Conservation (phyloP, 2,888 invertebrate species). For the Sialis fuliginosa region DNA sequence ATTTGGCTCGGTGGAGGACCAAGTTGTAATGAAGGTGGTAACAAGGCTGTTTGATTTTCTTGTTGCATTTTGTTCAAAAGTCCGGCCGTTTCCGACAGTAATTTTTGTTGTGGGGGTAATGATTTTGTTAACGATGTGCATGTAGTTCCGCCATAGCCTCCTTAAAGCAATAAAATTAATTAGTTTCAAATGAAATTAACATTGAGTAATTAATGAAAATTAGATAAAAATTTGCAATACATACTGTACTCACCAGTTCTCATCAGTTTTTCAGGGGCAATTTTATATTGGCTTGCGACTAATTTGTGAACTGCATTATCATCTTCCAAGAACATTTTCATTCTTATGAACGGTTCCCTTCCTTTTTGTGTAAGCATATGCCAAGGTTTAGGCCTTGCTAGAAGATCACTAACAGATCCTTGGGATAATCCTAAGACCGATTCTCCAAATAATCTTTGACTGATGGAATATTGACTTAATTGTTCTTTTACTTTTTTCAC, state of each 20-base stretch:
- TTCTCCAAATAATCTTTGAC: constrained; percentile 95
- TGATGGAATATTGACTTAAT: constrained; percentile 88
- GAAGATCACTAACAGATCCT: constrained; percentile 91
- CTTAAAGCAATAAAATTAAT: constrained; percentile 9
- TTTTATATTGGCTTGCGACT: constrained; percentile 94
- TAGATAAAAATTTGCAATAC: constrained; percentile 29
- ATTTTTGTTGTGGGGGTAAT: constrained; percentile 61
- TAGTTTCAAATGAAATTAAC: constrained; percentile 4
- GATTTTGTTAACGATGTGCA: constrained; percentile 37
- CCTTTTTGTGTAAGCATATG: constrained; percentile 97
- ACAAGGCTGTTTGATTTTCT: constrained; percentile 36
- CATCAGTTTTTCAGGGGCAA: constrained; percentile 94
- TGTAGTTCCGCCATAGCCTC: constrained; percentile 23
- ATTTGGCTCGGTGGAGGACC: constrained; percentile 22
- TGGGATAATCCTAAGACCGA: constrained; percentile 92
- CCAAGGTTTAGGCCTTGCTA: constrained; percentile 98
- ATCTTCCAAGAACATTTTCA: constrained; percentile 96
- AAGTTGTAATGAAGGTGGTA: constrained; percentile 32
- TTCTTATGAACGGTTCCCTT: constrained; percentile 89
- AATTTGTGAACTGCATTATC: constrained; percentile 89
- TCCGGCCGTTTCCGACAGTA: constrained; percentile 53
- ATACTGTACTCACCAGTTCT: constrained; percentile 77
- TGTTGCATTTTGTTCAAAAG: constrained; percentile 53
- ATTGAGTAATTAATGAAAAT: constrained; percentile 19
- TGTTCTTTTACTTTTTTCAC: constrained; percentile 93